phyloP scores from a whole-genome alignment of 2,888 invertebrate species.

The Lepidocyrtinus sp. region DNA sequence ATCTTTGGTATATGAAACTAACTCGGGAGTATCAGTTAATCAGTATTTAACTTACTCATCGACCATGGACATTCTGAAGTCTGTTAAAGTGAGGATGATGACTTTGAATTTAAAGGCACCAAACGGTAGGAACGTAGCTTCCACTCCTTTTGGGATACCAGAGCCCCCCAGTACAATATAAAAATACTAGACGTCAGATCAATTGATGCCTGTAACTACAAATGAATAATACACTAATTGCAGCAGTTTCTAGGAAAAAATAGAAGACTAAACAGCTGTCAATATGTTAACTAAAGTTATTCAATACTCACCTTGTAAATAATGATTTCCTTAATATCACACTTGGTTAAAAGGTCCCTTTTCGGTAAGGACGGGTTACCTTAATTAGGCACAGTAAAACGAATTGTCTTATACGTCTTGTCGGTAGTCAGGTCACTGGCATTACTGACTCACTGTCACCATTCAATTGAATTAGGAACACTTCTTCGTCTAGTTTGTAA shows the following conservation, averaged over 20 bases:
- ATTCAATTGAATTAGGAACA: constrained; percentile 6
- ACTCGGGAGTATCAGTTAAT: background rate
- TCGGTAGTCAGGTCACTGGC: background rate
- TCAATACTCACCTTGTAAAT: background rate
- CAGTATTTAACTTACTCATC: constrained; percentile 51
- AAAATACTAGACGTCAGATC: background rate
- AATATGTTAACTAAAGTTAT: background rate
- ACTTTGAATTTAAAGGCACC: background rate
- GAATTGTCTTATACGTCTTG: background rate
- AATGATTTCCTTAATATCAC: background rate
- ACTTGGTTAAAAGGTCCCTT: background rate
- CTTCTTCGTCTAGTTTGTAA: background rate
- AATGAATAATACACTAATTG: no score
- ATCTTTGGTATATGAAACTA: no score
- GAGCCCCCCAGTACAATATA: background rate
- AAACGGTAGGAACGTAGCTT: background rate
- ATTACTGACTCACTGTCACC: background rate
- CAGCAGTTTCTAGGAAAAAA: background rate
- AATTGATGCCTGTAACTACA: no score
- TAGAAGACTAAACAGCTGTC: background rate
- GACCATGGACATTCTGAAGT: constrained; percentile 56
- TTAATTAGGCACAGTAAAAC: background rate
- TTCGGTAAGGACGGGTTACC: background rate
- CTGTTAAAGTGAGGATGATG: background rate
- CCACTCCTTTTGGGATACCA: no score